Base-by-base conservation (phyloP, 2,113 vertebrate genomes). In the Pseudorhombus dupliciocellatus region DNA sequence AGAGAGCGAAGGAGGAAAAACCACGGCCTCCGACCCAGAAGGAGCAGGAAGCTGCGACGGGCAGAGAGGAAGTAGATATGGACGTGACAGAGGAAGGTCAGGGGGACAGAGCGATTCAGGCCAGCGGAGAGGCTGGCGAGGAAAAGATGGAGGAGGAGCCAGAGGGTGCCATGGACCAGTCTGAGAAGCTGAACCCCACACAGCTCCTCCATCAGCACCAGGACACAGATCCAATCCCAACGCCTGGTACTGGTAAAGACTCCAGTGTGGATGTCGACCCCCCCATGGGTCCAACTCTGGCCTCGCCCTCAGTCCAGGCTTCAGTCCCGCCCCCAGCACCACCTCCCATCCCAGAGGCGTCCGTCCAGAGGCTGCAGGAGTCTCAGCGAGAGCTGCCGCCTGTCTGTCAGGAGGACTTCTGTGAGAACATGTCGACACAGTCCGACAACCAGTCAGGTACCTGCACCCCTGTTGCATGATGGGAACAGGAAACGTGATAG, bases 401-500 rank as follows among this genome's bases (percentile, higher is more conserved):
- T 0, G 37, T 52, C 5, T 18, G 37, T 40, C 86, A 87, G 66
- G 91, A 89, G 54, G 90, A 92, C 75, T 84, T 91, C 77, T 85
- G 91, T 11, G 90, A 92, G 75, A 89, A 90, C 85, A 84, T 87
- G 83, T 92, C 92, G 0, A 84, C 84, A 0, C 93, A 90, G 63
- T 90, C 92, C 0, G 92, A 92, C 90, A 93, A 92, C 84, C 93
- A 92, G 52, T 93, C 93, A 89, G 93, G 92, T 94, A 86, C 26
- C 21, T 2, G 1, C 30, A 18, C 0, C n/a, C 31, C 7, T 34
- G 31, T 8, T 34, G 31, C 31, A 34, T 34, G 31, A 7, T 34
- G 31, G 31, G 31, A 34, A 34, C 9, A 8, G 7, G 30, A 31
- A 7, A 30, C 30, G 30, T 30, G n/a, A n/a, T n/a, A 37, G 11